phyloP scores from a whole-genome alignment of 2,113 vertebrate genomes.

The Entomyzon cyanotis region DNA sequence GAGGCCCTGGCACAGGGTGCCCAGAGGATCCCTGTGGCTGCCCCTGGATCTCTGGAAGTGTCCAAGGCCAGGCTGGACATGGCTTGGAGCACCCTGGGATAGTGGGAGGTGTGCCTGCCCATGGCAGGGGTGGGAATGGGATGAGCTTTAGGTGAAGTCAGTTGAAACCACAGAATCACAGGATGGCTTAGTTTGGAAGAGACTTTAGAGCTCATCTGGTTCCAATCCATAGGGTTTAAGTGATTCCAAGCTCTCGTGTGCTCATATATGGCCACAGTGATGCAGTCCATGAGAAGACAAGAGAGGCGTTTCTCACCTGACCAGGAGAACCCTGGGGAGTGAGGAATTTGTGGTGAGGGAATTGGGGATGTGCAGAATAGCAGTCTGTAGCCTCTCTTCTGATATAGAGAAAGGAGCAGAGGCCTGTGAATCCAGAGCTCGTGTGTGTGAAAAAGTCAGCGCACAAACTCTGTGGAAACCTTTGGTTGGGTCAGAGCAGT shows the following conservation, averaged over 20 bases:
- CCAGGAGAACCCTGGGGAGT: background rate
- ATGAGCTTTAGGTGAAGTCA: background rate
- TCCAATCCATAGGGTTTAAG: background rate
- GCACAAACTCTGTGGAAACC: background rate
- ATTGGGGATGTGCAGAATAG: background rate
- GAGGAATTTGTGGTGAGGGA: background rate
- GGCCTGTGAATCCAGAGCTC: background rate
- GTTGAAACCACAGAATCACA: background rate
- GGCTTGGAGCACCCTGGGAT: accelerated
- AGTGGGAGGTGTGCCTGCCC: background rate
- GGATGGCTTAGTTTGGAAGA: background rate
- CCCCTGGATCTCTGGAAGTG: background rate
- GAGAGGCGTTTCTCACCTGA: background rate
- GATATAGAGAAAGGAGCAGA: background rate
- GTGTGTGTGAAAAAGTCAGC: background rate
- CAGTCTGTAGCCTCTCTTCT: background rate
- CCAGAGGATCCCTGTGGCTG: background rate
- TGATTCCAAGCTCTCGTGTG: background rate
- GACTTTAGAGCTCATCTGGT: background rate
- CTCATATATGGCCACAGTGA: background rate
- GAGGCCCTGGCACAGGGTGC: background rate
- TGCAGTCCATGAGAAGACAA: background rate
- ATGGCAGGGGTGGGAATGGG: background rate
- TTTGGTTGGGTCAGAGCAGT: background rate
- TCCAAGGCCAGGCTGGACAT: accelerated